These are phyloP conservation scores for Prionailurus bengalensis DNA, from an alignment of 2,113 vertebrate genomes.

Conservation along the genomic window DNA sequence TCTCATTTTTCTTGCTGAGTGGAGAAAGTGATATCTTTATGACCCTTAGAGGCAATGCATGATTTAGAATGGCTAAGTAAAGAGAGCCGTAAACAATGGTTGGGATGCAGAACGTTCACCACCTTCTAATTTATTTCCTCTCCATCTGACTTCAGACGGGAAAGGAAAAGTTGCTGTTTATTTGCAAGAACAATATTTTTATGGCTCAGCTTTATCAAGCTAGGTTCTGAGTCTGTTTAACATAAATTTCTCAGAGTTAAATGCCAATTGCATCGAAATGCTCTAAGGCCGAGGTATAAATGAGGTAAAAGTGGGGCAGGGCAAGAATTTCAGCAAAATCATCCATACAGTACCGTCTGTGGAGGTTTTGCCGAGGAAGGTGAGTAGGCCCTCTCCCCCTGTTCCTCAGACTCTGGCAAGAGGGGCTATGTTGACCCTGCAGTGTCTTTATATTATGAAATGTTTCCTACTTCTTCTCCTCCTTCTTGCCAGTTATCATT, in stretches of 20 bases:
- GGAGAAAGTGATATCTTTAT: slow-evolving; percentile 79
- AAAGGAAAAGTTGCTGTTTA: slow-evolving; percentile 74
- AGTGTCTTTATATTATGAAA: background rate
- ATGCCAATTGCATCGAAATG: slow-evolving; percentile 53
- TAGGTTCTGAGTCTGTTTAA: slow-evolving; percentile 73
- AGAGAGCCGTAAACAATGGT: slow-evolving; percentile 72
- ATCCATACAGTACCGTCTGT: background rate
- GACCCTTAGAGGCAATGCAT: slow-evolving; percentile 67
- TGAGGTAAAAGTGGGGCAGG: slow-evolving; percentile 47
- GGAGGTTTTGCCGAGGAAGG: slow-evolving; percentile 2
- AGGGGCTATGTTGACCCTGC: background rate
- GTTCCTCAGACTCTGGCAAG: background rate
- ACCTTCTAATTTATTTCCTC: slow-evolving; percentile 80
- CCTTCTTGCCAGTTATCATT: background rate
- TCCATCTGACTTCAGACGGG: slow-evolving; percentile 64
- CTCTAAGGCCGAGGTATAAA: slow-evolving; percentile 59
- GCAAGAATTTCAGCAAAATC: slow-evolving; percentile 49
- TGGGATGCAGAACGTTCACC: slow-evolving; percentile 42
- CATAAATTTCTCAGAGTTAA: slow-evolving; percentile 71
- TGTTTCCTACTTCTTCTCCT: background rate
- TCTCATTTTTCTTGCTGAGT: slow-evolving; percentile 71
- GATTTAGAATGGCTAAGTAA: slow-evolving; percentile 80
- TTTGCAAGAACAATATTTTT: slow-evolving; percentile 79
- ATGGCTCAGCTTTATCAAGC: slow-evolving; percentile 66
- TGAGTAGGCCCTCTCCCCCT: background rate